phyloP scores from a whole-genome alignment of 2,888 invertebrate species.

The Mellilla xanthometata region DNA sequence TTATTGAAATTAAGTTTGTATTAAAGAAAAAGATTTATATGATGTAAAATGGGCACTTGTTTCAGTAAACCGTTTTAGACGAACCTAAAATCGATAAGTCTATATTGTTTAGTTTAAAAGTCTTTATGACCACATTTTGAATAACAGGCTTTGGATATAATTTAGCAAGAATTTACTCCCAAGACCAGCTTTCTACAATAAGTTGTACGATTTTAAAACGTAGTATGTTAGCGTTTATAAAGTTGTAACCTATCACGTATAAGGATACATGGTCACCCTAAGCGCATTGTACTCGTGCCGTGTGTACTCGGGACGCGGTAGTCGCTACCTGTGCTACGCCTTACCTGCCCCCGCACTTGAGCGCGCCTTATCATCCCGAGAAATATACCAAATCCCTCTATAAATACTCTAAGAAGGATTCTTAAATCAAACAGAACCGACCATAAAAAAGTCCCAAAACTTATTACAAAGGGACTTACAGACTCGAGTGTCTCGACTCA shows the following conservation, averaged over 20 bases:
- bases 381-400: constrained; percentile 65
- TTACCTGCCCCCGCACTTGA: constrained; percentile 53
- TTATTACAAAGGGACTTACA: constrained; percentile 18
- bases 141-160: no score
- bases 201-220: background rate
- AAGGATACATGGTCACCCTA: constrained; percentile 14
- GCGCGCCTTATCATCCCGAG: constrained; percentile 69
- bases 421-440: constrained; percentile 61
- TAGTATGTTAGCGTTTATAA: no score
- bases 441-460: constrained; percentile 44
- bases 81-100: no score
- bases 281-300: constrained; percentile 49
- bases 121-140: no score
- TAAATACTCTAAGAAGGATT: constrained; percentile 58
- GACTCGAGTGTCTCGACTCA: constrained; percentile 11
- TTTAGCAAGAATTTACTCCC: no score
- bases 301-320: constrained; percentile 76
- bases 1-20: no score
- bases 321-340: constrained; percentile 79
- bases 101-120: no score
- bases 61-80: no score
- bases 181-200: no score
- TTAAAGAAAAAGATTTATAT: no score
- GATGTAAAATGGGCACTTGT: no score
- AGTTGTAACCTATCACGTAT: no score